Evolutionary conservation across 2,797 vertebrate genomes (phyloP).

Genomic region (Scleropages formosus): DNA sequence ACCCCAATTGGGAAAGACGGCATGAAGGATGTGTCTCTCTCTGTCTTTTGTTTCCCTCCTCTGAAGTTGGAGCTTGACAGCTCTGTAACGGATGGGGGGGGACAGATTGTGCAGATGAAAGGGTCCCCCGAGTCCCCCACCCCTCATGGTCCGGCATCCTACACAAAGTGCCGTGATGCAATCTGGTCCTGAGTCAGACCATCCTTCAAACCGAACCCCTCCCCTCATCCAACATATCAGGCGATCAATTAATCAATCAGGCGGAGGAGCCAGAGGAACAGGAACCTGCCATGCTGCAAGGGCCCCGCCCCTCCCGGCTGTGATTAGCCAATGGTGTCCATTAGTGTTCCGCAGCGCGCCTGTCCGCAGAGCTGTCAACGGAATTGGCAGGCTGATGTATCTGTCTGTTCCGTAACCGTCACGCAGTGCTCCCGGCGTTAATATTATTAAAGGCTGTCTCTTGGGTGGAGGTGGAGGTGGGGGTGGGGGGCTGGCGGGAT

Average conservation of each 20-base stretch:
- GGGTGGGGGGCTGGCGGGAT: background rate
- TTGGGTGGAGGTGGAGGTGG: constrained; percentile 11
- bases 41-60: constrained; percentile 9
- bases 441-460: constrained; percentile 22
- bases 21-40: constrained; percentile 1
- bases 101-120: background rate
- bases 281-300: background rate
- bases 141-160: background rate
- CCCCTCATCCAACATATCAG: background rate
- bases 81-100: constrained; percentile 11
- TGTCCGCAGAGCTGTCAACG: background rate
- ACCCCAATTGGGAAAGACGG: background rate
- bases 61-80: constrained; percentile 18
- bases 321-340: constrained; percentile 12
- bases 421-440: background rate
- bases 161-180: constrained; percentile 21
- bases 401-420: background rate
- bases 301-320: background rate
- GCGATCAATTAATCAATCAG: constrained; percentile 24
- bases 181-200: background rate
- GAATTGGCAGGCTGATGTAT: constrained; percentile 26
- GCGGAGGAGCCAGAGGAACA: background rate
- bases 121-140: background rate
- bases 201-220: background rate
- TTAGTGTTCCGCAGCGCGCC: background rate